Evolutionary conservation across 2,113 vertebrate species (phyloP).

Genomic region (Entosphenus tridentatus): DNA sequence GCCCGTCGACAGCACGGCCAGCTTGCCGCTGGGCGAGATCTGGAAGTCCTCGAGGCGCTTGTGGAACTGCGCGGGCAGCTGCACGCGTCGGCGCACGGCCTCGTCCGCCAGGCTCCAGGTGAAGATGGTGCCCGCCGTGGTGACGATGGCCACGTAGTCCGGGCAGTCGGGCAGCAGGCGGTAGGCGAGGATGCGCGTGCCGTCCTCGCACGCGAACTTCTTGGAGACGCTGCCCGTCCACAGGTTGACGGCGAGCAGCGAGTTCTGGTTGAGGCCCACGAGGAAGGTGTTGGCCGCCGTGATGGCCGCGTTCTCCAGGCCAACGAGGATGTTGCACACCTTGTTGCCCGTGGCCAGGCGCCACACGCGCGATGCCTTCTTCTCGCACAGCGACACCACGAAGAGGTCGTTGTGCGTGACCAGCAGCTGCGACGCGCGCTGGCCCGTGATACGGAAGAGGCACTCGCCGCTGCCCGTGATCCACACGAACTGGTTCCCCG

Average conservation of each 20-base stretch:
- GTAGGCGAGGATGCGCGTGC: constrained; percentile 67
- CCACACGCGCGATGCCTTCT: constrained; percentile 90
- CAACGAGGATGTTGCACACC: constrained; percentile 87
- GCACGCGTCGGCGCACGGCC: constrained; percentile 65
- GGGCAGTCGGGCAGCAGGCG: constrained; percentile 84
- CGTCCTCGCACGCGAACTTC: constrained; percentile 84
- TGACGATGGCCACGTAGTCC: constrained; percentile 73
- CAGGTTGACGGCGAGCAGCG: constrained; percentile 76
- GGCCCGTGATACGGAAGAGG: constrained; percentile 83
- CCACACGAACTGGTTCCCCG: constrained; percentile 91
- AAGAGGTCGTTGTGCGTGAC: constrained; percentile 97
- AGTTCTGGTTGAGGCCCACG: constrained; percentile 74
- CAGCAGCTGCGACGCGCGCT: constrained; percentile 72
- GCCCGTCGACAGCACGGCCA: constrained; percentile 72
- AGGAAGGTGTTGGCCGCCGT: constrained; percentile 91
- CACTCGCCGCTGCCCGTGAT: constrained; percentile 72
- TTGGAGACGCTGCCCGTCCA: constrained; percentile 98
- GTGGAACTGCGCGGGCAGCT: constrained; percentile 65
- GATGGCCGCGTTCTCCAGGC: constrained; percentile 82
- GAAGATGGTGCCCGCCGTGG: constrained; percentile 69
- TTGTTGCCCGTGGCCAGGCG: constrained; percentile 76
- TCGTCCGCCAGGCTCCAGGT: constrained; percentile 90
- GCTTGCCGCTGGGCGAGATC: constrained; percentile 82
- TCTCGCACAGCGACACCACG: constrained; percentile 88
- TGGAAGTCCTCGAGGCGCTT: constrained; percentile 89